A percentile compares a stretch with the other conserved stretches of the same genome.
Evolutionary conservation across 2,888 invertebrate genomes (phyloP).

Genomic region (Eilema griseolum): DNA sequence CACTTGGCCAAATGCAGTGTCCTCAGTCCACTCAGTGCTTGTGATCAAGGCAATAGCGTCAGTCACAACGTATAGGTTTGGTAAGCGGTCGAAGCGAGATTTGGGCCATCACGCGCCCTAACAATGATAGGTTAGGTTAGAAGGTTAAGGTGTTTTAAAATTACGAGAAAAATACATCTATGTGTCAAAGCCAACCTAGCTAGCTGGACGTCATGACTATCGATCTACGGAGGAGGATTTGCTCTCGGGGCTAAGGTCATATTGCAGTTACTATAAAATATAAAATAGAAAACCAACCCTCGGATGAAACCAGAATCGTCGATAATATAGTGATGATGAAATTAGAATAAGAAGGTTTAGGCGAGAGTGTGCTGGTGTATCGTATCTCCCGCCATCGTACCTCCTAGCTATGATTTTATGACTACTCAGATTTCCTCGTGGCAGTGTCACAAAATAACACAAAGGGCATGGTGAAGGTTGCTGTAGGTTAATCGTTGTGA

Average conservation of each 20-base stretch:
- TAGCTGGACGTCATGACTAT: not conserved
- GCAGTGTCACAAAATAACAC: not conserved
- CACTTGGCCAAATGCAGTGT: no score
- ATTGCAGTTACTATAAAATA: no score
- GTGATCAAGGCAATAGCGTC: no score
- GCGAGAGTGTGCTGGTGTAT: no score
- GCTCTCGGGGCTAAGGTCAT: not conserved
- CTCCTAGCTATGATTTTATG: no score
- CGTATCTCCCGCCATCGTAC: no score
- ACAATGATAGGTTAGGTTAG: not conserved
- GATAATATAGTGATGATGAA: no score
- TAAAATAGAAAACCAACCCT: no score
- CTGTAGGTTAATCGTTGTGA: not conserved
- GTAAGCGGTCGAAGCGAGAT: not conserved
- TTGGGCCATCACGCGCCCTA: not conserved
- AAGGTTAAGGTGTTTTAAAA: not conserved
- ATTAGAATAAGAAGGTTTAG: no score
- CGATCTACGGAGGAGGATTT: not conserved
- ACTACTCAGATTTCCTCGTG: not conserved
- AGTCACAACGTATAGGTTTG: no score
- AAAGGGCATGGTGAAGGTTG: not conserved
- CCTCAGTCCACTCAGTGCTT: no score
- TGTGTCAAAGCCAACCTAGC: not conserved
- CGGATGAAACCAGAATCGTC: no score
- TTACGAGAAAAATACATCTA: not conserved